Evolutionary conservation across 2,113 vertebrate species (phyloP), one percentile per base, ranked within the genome.

Genomic region (Cyanistes caeruleus): DNA sequence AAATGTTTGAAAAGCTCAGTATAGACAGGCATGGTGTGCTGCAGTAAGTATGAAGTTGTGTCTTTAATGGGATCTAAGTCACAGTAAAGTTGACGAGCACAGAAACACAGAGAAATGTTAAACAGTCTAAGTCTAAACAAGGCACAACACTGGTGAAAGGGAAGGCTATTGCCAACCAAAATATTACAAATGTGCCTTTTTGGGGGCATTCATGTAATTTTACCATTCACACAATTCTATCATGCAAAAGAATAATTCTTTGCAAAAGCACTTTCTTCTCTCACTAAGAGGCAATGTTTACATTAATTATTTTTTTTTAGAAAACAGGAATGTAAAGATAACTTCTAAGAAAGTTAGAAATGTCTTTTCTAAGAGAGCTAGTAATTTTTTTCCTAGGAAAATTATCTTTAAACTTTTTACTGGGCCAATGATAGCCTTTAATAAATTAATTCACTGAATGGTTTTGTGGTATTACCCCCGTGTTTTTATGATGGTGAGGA

Each of bases 1-100:
- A 92, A 90, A 95, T 88, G 75, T 86, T 97, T 95, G 94, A 74
- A 90, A 93, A 88, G 55, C 30, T 80, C 46, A 0, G 10, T 6
- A 6, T 35, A 80, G 72, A 16, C 59, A 80, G 33, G 31, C 72
- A 58, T 44, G n/a, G 39, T 80, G 25, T 56, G 15, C 69, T 62
- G 37, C 35, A 79, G 10, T 11, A 68, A 83, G n/a, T 12, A 80
- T 0, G 3, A 94, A 68, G 24, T 25, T 82, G 43, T 75, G 48
- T 28, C 41, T 63, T 48, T n/a, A 68, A 56, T 16, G 46, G 84
- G 33, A 44, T 63, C 17, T 39, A 79, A 78, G 58, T 35, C 41
- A 22, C 11, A 7, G n/a, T 23, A 55, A 83, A 85, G 58, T 39
- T 69, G 46, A 64, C 41, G 20, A 85, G n/a, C 52, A 56, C 27